Evolutionary conservation across 1,140 invertebrate genomes (phyloP), one percentile per base, ranked within the genome.

Genomic region (Branchinecta lynchi): DNA sequence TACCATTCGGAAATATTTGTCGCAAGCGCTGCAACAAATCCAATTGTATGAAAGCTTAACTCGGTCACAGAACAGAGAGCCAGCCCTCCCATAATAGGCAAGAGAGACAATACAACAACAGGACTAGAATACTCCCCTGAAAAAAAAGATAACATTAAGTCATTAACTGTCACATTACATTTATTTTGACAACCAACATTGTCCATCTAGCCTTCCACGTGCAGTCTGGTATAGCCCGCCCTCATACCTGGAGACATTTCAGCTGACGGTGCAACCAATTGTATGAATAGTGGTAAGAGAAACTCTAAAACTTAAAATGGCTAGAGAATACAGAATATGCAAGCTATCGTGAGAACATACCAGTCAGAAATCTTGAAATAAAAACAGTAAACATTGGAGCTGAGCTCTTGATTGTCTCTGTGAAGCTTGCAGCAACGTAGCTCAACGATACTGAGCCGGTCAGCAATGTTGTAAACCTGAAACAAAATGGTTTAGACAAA

Each of bases 371-470:
- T 79, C 85, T 82, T 65, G 88, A 87, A 73, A 91, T 89, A 60
- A 89, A 77, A 68, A 91, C 88, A 65, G 89, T 92, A 76, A 91
- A 91, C 45, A 91, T 80, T 70, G 89, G 89, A 21, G 89, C 89
- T 43, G 88, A 90, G 79, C 87, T 89, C 78, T 92, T 92, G 20
- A 91, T 87, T n/a, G 89, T 91, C 78, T 91, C 89, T 60, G 89
- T 90, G 78, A 92, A 92, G 77, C 88, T 90, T 43, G 91, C 88
- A 69, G 89, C 87, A 69, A 91, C 87, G 80, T 86, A 90, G 80
- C 89, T 89, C 45, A 92, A 80, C 8, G 89, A 87, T 60, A 90
- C 81, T 71, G 91, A 78, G 70, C 89, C 89, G 76, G 86, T 77
- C 68, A 90, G 81, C 66, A 90, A 86, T 3, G 88, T 89, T 60